Conservation (phyloP, 2,888 invertebrate species). For the Perithous albicinctus region DNA sequence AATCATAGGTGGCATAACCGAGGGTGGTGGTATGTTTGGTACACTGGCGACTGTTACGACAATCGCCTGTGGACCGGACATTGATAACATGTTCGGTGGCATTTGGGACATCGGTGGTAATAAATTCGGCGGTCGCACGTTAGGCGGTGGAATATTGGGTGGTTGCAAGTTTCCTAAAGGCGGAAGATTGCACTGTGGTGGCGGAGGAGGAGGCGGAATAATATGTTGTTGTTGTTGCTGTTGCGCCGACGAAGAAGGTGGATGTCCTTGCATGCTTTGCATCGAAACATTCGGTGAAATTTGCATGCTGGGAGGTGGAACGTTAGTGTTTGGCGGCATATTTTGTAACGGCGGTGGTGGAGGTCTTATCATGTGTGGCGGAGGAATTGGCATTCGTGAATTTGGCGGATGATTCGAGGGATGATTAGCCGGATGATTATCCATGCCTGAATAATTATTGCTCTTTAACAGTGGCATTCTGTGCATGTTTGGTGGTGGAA, state of each 20-base stretch:
- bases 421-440: conserved; percentile 69
- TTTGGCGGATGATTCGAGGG: conserved; percentile 71
- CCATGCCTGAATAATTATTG: conserved; percentile 73
- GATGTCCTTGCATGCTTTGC: conserved; percentile 58
- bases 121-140: conserved; percentile 76
- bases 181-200: conserved; percentile 78
- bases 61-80: conserved; percentile 75
- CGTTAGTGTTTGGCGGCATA: conserved; percentile 81
- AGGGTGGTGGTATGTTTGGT: conserved; percentile 78
- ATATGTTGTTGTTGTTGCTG: conserved; percentile 63
- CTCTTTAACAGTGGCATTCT: conserved; percentile 73
- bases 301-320: conserved; percentile 77
- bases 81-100: conserved; percentile 79
- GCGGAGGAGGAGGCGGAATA: conserved; percentile 65
- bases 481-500: conserved; percentile 75
- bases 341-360: conserved; percentile 72
- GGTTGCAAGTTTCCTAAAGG: conserved; percentile 77
- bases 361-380: conserved; percentile 72
- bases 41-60: conserved; percentile 76
- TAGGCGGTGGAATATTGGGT: conserved; percentile 79
- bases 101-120: conserved; percentile 80
- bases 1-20: conserved; percentile 79
- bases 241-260: conserved; percentile 38
- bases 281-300: conserved; percentile 61
- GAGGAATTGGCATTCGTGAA: conserved; percentile 76